A percentile compares a stretch with the other conserved stretches of the same genome.
Evolutionary conservation across 2,888 invertebrate species (phyloP).

Genomic region (Leptarthrus brevirostris): DNA sequence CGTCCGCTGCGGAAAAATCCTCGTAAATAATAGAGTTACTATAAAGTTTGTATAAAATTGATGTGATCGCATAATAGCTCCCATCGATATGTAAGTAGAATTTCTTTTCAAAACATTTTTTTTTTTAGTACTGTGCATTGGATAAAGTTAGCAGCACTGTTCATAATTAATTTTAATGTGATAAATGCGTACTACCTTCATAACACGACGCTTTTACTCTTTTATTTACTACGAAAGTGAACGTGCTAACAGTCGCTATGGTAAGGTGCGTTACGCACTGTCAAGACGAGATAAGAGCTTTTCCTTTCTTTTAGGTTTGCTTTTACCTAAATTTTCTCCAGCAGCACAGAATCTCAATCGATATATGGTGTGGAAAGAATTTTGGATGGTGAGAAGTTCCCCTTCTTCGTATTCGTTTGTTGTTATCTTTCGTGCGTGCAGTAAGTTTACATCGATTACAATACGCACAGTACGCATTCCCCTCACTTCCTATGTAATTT

Average conservation of each 20-base stretch:
- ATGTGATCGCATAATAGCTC: too few species aligned
- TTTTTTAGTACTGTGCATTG: too few species aligned
- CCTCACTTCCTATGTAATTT: slow-evolving; percentile 42
- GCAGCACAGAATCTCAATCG: background rate
- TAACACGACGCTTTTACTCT: slow-evolving; percentile 40
- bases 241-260: too few species aligned
- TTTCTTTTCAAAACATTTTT: too few species aligned
- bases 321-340: background rate
- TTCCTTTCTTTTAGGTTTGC: slow-evolving; percentile 37
- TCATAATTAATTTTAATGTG: background rate
- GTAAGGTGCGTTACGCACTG: slow-evolving; percentile 28
- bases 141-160: background rate
- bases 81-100: too few species aligned
- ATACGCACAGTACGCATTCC: slow-evolving; percentile 46
- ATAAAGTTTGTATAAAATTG: too few species aligned
- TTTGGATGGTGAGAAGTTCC: slow-evolving; percentile 28
- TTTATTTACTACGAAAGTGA: slow-evolving; percentile 47
- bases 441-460: slow-evolving; percentile 41
- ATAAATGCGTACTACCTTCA: background rate
- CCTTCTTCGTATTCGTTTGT: background rate
- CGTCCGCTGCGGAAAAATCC: too few species aligned
- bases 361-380: background rate
- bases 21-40: too few species aligned
- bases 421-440: slow-evolving; percentile 23
- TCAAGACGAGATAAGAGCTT: slow-evolving; percentile 9